These are phyloP conservation scores for Eristalis tenax DNA, from an alignment of 2,888 invertebrate genomes.

Conservation along the genomic window DNA sequence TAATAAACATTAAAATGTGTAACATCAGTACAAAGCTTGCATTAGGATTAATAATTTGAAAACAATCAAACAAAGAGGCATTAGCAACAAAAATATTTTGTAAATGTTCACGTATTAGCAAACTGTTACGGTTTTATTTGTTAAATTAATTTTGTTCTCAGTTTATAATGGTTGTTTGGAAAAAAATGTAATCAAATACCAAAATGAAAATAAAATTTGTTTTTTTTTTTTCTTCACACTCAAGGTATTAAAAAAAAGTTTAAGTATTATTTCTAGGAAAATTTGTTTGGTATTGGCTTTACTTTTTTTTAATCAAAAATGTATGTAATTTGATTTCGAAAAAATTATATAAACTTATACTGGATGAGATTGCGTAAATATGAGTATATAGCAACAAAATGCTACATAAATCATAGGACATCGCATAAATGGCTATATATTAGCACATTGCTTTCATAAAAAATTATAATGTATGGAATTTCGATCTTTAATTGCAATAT, in stretches of 20 bases:
- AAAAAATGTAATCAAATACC: slow-evolving; percentile 13
- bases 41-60: slow-evolving; percentile 41
- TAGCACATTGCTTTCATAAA: slow-evolving; percentile 58
- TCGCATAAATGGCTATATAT: slow-evolving; percentile 50
- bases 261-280: slow-evolving; percentile 44
- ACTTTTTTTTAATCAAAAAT: slow-evolving; percentile 9
- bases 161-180: slow-evolving; percentile 12
- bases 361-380: slow-evolving; percentile 67
- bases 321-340: slow-evolving; percentile 19
- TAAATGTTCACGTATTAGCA: slow-evolving; percentile 53
- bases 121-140: slow-evolving; percentile 60
- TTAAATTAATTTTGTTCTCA: slow-evolving; percentile 15
- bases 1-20: slow-evolving; percentile 54
- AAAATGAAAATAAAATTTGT: slow-evolving; percentile 15
- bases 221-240: not conserved
- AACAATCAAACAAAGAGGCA: slow-evolving; percentile 54
- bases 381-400: slow-evolving; percentile 65
- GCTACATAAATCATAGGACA: slow-evolving; percentile 62
- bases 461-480: slow-evolving; percentile 55
- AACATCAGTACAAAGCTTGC: slow-evolving; percentile 66
- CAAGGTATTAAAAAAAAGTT: not conserved
- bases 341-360: slow-evolving; percentile 43
- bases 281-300: slow-evolving; percentile 19
- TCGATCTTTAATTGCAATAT: slow-evolving; percentile 58
- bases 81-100: slow-evolving; percentile 61